Evolutionary conservation across 2,797 vertebrate species (phyloP), one percentile per base, ranked within the genome.

Genomic region (Hirundo rustica): DNA sequence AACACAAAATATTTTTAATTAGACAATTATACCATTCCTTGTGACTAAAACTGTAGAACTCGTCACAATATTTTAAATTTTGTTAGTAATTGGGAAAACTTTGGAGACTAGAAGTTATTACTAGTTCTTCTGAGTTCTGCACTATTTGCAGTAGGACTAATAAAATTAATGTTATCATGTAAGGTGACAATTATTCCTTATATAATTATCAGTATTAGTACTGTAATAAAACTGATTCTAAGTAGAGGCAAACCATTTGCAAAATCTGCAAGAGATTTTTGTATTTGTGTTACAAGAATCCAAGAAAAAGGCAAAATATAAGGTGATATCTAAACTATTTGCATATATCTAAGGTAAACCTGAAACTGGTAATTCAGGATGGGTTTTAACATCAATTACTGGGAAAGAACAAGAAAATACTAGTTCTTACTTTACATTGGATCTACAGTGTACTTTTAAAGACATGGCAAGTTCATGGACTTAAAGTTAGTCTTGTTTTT

Each of bases 391-490:
- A 58, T 34, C 18, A 79, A 50, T 40, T 26, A 57, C 1, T n/a
- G 4, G 10, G 18, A 13, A 83, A 61, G 34, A 47, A 53, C 16
- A 47, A 18, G 7, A 19, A 34, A 78, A 85, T 18, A 16, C 1
- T 76, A 10, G 16, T 70, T 81, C 17, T 25, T 80, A 48, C 10
- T 3, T 88, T 15, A 38, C 10, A 11, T 2, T 58, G 15, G 13
- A 65, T 57, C 5, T 70, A 34, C 11, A 19, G 3, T 4, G 44
- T 7, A 29, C 3, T 72, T 84, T 62, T 47, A 85, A 58, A 67
- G n/a, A 64, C 34, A 40, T 0, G 7, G 1, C 8, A 89, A 50
- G 9, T 73, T 62, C 1, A 1, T 32, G 9, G 18, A 34, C 10
- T 65, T 75, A 18, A 55, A 47, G 5, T 23, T 68, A 3, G 45